Evolutionary conservation across 2,113 vertebrate species (phyloP), one percentile per base, ranked within the genome.

Genomic region (Leuciscus idus): DNA sequence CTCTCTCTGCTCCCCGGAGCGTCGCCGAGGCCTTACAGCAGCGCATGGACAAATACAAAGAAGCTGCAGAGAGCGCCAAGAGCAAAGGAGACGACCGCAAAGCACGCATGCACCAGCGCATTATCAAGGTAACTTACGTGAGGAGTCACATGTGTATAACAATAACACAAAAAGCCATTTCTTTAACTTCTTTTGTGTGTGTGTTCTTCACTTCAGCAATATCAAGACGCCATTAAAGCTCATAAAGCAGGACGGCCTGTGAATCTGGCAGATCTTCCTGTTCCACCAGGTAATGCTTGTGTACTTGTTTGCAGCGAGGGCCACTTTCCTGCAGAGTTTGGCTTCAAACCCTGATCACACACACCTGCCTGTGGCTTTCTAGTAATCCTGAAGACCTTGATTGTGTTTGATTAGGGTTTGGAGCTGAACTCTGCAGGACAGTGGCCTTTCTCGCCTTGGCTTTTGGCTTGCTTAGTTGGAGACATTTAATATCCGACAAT

Each of bases 21-120:
- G 19, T 96, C 23, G 91, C 93, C 43, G 97, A 98, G 88, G 97
- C 96, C 0, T 91, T 98, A 84, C 96, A 97, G 92, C 97, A 98
- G 92, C 92, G 97, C 78, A 95, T 98, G 97, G 96, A 97, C 81
- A 93, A 95, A 6, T 98, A 97, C 89, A 95, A 92, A 12, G 87
- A 88, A 7, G 96, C 97, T 1, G 94, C 96, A 10, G 94, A 95
- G 73, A 94, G 94, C 74, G 96, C 97, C 81, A 97, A 96, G 88
- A 93, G 90, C 92, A 96, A 96, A 89, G 96, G 96, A 52, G 97
- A 98, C 2, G 96, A 97, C 43, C 95, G 97, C 8, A 98, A 98
- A 88, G 95, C 96, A 0, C 95, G 97, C 33, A 98, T 98, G 97
- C 97, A 98, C 21, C 95, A 97, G 85, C 96, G 97, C 28, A 97